Conservation (phyloP, 2,888 invertebrate genomes). For the Ophion ventricosus region DNA sequence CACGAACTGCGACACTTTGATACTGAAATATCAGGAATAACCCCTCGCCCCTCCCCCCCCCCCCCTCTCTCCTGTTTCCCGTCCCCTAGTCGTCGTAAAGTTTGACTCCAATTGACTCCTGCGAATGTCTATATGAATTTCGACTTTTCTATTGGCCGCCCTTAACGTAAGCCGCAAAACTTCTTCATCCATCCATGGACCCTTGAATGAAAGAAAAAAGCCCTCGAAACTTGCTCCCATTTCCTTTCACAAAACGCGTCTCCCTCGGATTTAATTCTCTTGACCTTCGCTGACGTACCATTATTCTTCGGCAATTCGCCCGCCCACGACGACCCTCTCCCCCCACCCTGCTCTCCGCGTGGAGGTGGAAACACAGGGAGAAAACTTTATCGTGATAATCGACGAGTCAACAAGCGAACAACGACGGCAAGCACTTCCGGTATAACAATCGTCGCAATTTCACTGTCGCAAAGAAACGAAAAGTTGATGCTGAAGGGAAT, state of each 20-base stretch:
- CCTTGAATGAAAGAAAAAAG: background rate
- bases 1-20: conserved; percentile 34
- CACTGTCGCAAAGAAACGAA: background rate
- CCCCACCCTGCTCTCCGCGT: background rate
- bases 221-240: conserved; percentile 1
- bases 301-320: background rate
- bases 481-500: background rate
- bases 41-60: background rate
- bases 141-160: conserved; percentile 22
- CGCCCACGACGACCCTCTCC: background rate
- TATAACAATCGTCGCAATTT: conserved; percentile 6
- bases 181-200: background rate
- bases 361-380: background rate
- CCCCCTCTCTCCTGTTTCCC: background rate
- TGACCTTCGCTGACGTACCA: conserved; percentile 5
- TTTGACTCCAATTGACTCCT: conserved; percentile 58
- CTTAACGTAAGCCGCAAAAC: background rate
- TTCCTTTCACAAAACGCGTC: background rate
- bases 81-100: background rate
- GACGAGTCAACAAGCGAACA: background rate
- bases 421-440: background rate
- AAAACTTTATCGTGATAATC: conserved; percentile 13
- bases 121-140: conserved; percentile 25
- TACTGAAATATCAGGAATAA: conserved; percentile 5
- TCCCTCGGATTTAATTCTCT: conserved; percentile 22